Evolutionary conservation across 2,113 vertebrate species (phyloP).

Genomic region (Otis tarda): DNA sequence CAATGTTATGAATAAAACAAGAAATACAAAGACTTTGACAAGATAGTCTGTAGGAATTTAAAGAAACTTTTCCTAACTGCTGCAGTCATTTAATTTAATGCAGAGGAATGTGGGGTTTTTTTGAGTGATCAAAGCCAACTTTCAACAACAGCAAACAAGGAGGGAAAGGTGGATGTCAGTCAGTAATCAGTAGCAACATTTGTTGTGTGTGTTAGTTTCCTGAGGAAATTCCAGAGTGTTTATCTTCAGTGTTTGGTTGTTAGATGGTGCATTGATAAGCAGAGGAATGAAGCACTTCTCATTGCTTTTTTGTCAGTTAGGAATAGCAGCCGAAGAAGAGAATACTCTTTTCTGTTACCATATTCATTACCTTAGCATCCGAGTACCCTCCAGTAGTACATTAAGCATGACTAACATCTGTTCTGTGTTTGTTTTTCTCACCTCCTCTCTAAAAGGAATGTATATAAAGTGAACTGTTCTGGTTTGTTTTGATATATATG

Average conservation of each 20-base stretch:
- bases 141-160: not conserved
- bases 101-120: not conserved
- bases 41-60: not conserved
- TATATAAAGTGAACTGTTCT: slow-evolving; percentile 53
- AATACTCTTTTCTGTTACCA: slow-evolving; percentile 26
- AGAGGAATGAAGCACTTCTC: not conserved
- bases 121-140: not conserved
- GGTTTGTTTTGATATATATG: slow-evolving; percentile 63
- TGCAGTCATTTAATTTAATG: not conserved
- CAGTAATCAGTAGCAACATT: not conserved
- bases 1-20: not conserved
- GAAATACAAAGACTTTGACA: not conserved
- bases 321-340: not conserved
- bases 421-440: slow-evolving; percentile 69
- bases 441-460: slow-evolving; percentile 51
- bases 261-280: not conserved
- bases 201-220: not conserved
- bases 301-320: not conserved
- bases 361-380: slow-evolving; percentile 22
- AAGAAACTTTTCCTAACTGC: not conserved
- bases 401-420: slow-evolving; percentile 63
- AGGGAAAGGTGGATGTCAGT: not conserved
- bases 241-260: not conserved
- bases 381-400: slow-evolving; percentile 43
- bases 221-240: not conserved